A percentile compares a stretch with the other conserved stretches of the same genome.
Evolutionary conservation across 2,888 invertebrate species (phyloP).

Genomic region (Conops quadrifasciatus): DNA sequence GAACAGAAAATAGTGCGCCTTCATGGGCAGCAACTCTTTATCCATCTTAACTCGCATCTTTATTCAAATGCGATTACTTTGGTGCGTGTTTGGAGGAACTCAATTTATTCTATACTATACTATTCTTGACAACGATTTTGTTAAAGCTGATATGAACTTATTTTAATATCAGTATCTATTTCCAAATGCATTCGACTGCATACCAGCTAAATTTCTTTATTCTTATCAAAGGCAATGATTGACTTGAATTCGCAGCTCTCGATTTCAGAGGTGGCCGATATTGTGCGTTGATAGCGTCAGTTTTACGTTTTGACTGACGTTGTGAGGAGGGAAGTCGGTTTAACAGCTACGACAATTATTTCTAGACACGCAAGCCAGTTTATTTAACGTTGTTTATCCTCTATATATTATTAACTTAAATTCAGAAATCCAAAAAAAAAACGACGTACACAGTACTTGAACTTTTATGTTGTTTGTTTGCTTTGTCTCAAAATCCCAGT

Average conservation of each 20-base stretch:
- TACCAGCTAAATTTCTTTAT: not conserved
- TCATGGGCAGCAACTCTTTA: conserved; percentile 81
- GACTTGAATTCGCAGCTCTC: not conserved
- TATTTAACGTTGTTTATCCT: no score
- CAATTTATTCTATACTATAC: not conserved
- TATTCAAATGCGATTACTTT: not conserved
- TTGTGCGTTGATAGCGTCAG: conserved; percentile 2
- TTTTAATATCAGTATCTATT: conserved; percentile 5
- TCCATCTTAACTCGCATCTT: conserved; percentile 66
- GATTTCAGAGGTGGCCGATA: not conserved
- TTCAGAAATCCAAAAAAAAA: no score
- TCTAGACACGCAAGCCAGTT: no score
- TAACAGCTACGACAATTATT: no score
- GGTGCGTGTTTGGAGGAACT: not conserved
- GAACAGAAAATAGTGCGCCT: conserved; percentile 87
- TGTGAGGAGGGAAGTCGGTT: no score
- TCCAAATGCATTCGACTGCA: not conserved
- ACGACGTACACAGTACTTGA: no score
- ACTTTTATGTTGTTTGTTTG: no score
- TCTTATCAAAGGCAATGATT: not conserved
- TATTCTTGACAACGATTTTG: no score
- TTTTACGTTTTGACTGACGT: no score
- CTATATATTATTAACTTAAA: no score
- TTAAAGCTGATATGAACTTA: not conserved
- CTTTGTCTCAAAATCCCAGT: no score